Evolutionary conservation across 2,113 vertebrate genomes (phyloP).

Genomic region (Aramus guarauna): DNA sequence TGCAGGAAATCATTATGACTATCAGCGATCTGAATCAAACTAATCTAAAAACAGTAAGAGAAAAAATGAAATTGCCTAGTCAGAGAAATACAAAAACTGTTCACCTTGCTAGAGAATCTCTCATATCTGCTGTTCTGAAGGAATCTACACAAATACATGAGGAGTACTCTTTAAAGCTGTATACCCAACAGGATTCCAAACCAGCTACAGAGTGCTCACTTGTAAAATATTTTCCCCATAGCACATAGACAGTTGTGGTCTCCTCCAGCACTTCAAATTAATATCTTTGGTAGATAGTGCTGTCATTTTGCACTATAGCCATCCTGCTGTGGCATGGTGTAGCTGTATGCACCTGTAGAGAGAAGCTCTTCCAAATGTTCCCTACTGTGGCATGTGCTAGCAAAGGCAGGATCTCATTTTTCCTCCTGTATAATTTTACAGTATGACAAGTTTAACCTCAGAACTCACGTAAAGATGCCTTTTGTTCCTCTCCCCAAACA

Average conservation of each 20-base stretch:
- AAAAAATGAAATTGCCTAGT: background rate
- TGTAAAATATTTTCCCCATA: background rate
- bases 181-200: background rate
- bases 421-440: background rate
- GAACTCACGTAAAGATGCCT: background rate
- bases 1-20: background rate
- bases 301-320: background rate
- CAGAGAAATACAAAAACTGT: background rate
- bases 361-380: background rate
- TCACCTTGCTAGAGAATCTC: background rate
- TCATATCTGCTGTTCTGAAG: background rate
- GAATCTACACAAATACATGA: conserved; percentile 10
- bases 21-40: background rate
- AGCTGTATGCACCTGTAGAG: background rate
- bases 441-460: background rate
- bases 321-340: background rate
- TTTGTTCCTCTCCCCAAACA: background rate
- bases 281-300: conserved; percentile 57
- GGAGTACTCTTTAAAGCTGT: conserved; percentile 28
- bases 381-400: background rate
- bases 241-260: background rate
- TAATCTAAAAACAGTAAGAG: background rate
- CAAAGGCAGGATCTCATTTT: background rate
- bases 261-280: conserved; percentile 5
- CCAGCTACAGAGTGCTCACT: background rate